Base-by-base conservation (phyloP, 92 coral and sea anemone genomes). In the Epizoanthus ramosus region DNA sequence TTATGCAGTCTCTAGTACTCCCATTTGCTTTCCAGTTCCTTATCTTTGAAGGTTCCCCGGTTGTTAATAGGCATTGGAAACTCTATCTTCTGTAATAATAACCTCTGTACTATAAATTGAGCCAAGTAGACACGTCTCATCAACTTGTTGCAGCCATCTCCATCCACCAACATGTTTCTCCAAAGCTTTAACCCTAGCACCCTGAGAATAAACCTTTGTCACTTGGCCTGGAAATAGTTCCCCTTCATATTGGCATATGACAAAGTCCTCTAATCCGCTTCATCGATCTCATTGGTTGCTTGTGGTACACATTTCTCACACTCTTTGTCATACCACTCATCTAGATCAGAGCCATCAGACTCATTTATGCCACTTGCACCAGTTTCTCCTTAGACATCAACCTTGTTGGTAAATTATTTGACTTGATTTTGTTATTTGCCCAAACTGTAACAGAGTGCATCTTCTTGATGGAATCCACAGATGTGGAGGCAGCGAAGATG, bases 81-180 rank as follows among this genome's bases (percentile, higher is more conserved):
- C 81, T 75, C 81, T 12, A 75, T 75, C 69, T 75, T 59, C 80
- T 75, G 68, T 59, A n/a, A n/a, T n/a, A n/a, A n/a, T n/a, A n/a
- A n/a, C n/a, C n/a, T n/a, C n/a, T n/a, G n/a, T n/a, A 57, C 68
- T 70, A 79, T 86, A 61, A 81, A 83, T 41, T 87, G 67, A 53
- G 64, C 72, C 19, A 50, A 66, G 59, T 87, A 87, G 67, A 81
- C 90, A 33, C n/a, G 81, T 81, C 60, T 87, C 86, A 66, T 87
- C 90, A 22, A 37, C 25, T 58, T 87, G 83, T 64, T 81, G 80
- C 23, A 86, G 83, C 90, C 86, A 87, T 54, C 86, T 87, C 86
- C 90, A 87, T 58, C 90, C 90, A 52, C 90, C 90, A 87, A 66
- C 86, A 87, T 53, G 33, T 67, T 87, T 81, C 45, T 81, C 86